Evolutionary conservation across 2,113 vertebrate species (phyloP).

Genomic region (Zosterops hypoxanthus): DNA sequence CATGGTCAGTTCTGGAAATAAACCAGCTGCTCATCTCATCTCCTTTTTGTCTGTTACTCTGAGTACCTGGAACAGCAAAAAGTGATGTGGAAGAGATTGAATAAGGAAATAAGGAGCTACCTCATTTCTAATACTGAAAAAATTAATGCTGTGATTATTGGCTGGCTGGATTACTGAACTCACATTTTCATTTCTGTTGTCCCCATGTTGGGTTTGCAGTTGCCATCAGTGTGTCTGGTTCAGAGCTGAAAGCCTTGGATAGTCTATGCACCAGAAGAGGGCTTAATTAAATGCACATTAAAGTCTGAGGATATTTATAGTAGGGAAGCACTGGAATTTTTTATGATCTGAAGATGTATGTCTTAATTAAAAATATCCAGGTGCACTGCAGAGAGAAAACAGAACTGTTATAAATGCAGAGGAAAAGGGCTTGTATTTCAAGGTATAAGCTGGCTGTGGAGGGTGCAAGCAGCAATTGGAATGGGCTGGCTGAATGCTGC

Average conservation of each 20-base stretch:
- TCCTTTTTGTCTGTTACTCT: not conserved
- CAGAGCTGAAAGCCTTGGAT: not conserved
- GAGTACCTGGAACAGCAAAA: not conserved
- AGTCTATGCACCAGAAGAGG: not conserved
- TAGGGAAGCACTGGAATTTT: conserved; percentile 29
- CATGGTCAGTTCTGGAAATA: not conserved
- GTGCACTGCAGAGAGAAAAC: not conserved
- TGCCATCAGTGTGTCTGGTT: not conserved
- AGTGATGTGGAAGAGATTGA: not conserved
- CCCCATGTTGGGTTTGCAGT: not conserved
- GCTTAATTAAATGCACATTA: conserved; percentile 68
- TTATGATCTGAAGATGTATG: conserved; percentile 8
- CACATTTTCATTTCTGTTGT: not conserved
- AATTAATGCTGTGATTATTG: not conserved
- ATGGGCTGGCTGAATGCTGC: not conserved
- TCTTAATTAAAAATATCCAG: conserved; percentile 66
- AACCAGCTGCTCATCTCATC: not conserved
- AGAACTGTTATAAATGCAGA: conserved; percentile 33
- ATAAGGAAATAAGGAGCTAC: not conserved
- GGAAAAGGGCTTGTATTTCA: not conserved
- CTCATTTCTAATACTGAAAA: not conserved
- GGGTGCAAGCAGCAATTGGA: not conserved
- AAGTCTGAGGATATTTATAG: conserved; percentile 59
- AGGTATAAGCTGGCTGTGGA: not conserved
- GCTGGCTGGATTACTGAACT: not conserved